Conservation (phyloP, 2,113 vertebrate species). For the Tyrannus savana region DNA sequence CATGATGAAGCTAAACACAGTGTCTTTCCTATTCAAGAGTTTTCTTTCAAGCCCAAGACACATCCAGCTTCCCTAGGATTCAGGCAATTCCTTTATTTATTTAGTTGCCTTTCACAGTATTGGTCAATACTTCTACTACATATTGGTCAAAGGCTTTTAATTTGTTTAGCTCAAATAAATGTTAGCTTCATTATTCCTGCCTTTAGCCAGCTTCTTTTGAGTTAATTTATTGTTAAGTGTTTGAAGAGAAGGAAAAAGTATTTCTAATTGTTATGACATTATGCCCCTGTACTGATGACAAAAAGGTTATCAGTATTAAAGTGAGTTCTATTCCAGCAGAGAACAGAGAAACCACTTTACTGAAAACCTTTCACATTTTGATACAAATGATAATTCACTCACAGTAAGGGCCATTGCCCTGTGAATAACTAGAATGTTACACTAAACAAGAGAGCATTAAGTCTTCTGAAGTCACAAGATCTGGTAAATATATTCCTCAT, state of each 20-base stretch:
- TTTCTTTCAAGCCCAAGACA: not conserved
- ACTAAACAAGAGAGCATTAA: constrained; percentile 10
- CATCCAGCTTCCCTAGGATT: not conserved
- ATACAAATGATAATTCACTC: not conserved
- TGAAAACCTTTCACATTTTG: not conserved
- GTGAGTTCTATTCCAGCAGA: not conserved
- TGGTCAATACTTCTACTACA: not conserved
- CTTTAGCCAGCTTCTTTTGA: not conserved
- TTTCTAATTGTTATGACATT: not conserved
- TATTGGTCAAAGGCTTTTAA: not conserved
- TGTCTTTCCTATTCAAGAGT: not conserved
- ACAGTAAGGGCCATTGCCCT: not conserved
- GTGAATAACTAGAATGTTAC: not conserved
- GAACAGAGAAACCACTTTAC: not conserved
- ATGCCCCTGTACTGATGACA: not conserved
- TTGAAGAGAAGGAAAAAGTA: not conserved
- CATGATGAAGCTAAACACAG: not conserved
- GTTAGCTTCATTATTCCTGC: not conserved
- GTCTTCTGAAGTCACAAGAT: constrained; percentile 31
- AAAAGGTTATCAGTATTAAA: not conserved
- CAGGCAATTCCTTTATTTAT: not conserved
- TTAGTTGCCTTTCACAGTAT: not conserved
- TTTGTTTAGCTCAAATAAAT: not conserved
- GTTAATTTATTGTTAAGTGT: not conserved
- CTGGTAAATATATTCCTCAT: constrained; percentile 29